Evolutionary conservation across 1,140 invertebrate species (phyloP).

Genomic region (Calycopis cecrops): DNA sequence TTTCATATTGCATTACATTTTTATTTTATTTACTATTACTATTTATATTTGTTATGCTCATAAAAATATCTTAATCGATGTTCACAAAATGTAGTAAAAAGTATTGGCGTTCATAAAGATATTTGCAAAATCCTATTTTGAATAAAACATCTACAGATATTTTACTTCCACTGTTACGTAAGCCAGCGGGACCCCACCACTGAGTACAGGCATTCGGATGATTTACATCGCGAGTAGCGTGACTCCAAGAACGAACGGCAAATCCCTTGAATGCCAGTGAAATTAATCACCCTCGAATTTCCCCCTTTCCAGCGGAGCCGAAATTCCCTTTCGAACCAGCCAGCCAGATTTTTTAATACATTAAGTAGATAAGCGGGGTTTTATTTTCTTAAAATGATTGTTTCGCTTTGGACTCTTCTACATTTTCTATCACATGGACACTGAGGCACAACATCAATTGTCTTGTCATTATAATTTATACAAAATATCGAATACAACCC

Average conservation of each 20-base stretch:
- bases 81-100: too few relatives aligned
- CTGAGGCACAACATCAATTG: too few relatives aligned
- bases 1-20: too few relatives aligned
- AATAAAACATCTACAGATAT: too few relatives aligned
- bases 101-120: too few relatives aligned
- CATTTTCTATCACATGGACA: neutral
- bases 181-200: slow-evolving; percentile 27
- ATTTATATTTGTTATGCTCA: too few relatives aligned
- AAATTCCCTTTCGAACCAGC: slow-evolving; percentile 44
- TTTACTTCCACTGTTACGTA: slow-evolving; percentile 1
- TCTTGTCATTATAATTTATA: too few relatives aligned
- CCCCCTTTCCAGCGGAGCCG: slow-evolving; percentile 35
- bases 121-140: too few relatives aligned
- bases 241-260: slow-evolving; percentile 44
- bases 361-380: slow-evolving; percentile 31
- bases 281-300: slow-evolving; percentile 59
- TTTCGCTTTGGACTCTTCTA: neutral
- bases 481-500: too few relatives aligned
- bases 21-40: too few relatives aligned
- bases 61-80: too few relatives aligned
- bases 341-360: slow-evolving; percentile 36
- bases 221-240: slow-evolving; percentile 53
- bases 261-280: slow-evolving; percentile 54
- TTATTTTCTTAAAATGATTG: slow-evolving; percentile 16
- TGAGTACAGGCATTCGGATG: slow-evolving; percentile 40